phyloP scores from a whole-genome alignment of 2,113 vertebrate species.

The Nothocercus julius region DNA sequence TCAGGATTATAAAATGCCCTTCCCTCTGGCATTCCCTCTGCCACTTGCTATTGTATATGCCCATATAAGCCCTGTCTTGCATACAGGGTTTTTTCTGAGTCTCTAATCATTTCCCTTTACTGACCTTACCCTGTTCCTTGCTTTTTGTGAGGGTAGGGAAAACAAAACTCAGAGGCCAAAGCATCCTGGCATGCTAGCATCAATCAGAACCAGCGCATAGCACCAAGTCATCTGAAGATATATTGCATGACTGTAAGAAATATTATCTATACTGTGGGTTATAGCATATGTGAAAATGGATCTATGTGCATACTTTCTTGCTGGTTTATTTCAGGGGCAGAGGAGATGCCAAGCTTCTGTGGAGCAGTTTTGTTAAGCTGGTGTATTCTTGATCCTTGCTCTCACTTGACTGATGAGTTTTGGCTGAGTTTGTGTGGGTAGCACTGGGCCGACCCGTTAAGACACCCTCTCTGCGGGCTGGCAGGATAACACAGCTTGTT shows the following conservation, averaged over 20 bases:
- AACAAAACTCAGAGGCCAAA: background rate
- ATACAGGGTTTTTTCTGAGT: background rate
- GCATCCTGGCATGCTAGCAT: background rate
- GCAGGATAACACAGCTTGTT: background rate
- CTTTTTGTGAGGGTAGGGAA: background rate
- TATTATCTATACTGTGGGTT: background rate
- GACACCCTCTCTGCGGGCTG: background rate
- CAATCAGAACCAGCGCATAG: background rate
- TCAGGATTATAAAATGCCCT: background rate
- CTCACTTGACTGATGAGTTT: accelerated
- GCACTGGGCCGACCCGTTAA: background rate
- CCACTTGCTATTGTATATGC: background rate
- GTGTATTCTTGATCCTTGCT: accelerated
- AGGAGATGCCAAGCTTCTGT: background rate
- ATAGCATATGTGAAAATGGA: background rate
- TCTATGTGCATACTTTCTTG: background rate
- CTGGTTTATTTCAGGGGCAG: background rate
- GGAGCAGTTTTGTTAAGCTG: background rate
- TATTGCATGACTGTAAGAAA: background rate
- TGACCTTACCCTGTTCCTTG: background rate
- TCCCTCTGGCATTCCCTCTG: background rate
- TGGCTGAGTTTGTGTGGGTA: background rate
- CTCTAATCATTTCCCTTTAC: background rate
- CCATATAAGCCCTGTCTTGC: background rate
- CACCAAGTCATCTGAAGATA: background rate